phyloP scores from a whole-genome alignment of 2,113 vertebrate genomes.

The Haliaeetus leucogaster region DNA sequence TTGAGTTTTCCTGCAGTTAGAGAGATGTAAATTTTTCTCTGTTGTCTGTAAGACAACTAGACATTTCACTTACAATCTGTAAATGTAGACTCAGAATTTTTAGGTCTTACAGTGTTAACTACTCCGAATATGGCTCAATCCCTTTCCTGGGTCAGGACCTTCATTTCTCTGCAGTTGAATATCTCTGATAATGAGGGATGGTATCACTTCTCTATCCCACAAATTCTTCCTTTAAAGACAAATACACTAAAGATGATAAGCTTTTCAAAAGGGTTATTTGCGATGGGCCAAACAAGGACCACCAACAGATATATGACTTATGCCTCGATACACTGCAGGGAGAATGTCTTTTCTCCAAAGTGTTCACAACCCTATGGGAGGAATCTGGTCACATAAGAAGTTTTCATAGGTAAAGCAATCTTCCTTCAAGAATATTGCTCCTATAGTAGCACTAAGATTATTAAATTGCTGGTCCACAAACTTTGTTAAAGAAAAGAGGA shows the following conservation, averaged over 20 bases:
- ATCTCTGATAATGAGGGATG: not conserved
- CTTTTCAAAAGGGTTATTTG: not conserved
- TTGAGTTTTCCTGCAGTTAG: not conserved
- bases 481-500: not conserved
- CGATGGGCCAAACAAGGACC: not conserved
- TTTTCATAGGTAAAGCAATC: not conserved
- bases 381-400: accelerated
- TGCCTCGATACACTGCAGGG: not conserved
- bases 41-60: not conserved
- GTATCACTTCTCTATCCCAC: not conserved
- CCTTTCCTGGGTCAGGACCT: not conserved
- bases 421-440: not conserved
- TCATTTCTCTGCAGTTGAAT: not conserved
- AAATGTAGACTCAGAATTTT: not conserved
- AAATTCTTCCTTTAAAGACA: not conserved
- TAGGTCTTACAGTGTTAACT: not conserved
- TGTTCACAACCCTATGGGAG: not conserved
- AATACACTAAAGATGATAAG: not conserved
- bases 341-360: not conserved
- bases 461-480: not conserved
- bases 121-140: not conserved
- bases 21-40: not conserved
- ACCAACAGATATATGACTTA: not conserved
- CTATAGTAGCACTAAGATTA: not conserved
- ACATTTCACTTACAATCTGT: not conserved